Evolutionary conservation across 2,888 invertebrate species (phyloP), one percentile per base, ranked within the genome.

Genomic region (Caenorhabditis becei): DNA sequence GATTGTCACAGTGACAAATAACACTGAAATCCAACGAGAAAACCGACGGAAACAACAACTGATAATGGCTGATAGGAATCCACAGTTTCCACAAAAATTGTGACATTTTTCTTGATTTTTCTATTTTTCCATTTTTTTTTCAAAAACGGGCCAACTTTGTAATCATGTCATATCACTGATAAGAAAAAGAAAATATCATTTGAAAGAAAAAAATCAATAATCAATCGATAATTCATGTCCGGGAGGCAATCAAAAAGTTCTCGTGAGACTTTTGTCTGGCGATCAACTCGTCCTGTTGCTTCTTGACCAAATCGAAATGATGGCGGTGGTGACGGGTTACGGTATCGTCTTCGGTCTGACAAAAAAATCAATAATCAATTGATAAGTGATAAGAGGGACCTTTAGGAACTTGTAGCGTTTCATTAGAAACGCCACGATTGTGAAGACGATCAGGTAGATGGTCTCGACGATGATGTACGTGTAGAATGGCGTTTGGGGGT

Each of bases 281-380:
- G 37, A 70, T 51, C 8, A 70, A 32, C 20, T 71, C 65, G n/a
- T 58, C 71, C 41, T 71, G 62, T 23, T 78, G 78, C 32, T 61
- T 26, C 18, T 71, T 59, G 32, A 71, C 66, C 44, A 65, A n/a
- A 8, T 56, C 35, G 18, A 20, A 66, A 26, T 78, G 78, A n/a
- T 24, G 51, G 1, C 59, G 49, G 24, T 78, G 78, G 18, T 78
- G 71, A 35, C 53, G 28, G 0, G 78, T 78, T 1, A 78, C 66
- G 0, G 78, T 41, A 47, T 77, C 78, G 10, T 78, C 78, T 1
- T 71, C 71, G 14, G 77, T 71, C 70, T 65, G 56, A 32, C 16
- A 18, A n/a, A 16, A 3, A n/a, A 26, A 20, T 24, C 14, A 14
- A 16, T 54, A 10, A 44, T 4, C 26, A n/a, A 5, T n/a, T 35